Percentiles rank a stretch among this genome's conserved stretches.
Conservation (phyloP, 2,113 vertebrate genomes). For the Notarius quadriscutis region DNA sequence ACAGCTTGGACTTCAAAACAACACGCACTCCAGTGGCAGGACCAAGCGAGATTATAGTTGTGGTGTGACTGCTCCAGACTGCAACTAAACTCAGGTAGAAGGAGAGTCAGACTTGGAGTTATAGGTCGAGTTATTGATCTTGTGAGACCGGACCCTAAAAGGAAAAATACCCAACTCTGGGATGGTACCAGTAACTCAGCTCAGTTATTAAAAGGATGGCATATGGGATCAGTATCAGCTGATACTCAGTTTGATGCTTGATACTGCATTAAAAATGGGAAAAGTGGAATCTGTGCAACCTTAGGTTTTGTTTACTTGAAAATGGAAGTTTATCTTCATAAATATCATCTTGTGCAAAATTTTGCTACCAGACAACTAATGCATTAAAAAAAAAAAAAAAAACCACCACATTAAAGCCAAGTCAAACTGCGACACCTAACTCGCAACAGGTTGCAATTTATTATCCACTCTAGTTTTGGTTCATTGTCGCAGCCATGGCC, state of each 20-base stretch:
- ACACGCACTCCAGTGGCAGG: too few relatives aligned
- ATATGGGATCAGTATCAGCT: not conserved
- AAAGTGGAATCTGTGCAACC: not conserved
- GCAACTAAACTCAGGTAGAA: too few relatives aligned
- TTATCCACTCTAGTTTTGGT: too few relatives aligned
- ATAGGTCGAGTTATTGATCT: too few relatives aligned
- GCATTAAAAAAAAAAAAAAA: not conserved
- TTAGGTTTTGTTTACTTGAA: not conserved
- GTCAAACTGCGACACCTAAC: not conserved
- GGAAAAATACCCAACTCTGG: not conserved
- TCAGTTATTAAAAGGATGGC: not conserved
- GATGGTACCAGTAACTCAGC: not conserved
- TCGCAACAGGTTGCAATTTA: too few relatives aligned
- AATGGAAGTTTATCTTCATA: not conserved
- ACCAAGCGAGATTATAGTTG: too few relatives aligned
- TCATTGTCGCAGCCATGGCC: too few relatives aligned
- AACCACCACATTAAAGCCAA: not conserved
- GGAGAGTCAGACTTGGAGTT: too few relatives aligned
- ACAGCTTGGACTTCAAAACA: too few relatives aligned
- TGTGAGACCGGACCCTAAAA: too few relatives aligned
- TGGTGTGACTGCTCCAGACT: too few relatives aligned
- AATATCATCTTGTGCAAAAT: not conserved
- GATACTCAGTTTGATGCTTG: not conserved
- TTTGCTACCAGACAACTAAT: not conserved
- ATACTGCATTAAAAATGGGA: not conserved